Percentiles rank a stretch among this genome's conserved stretches.
phyloP scores from a whole-genome alignment of 1,140 invertebrate species.

The Camponotus vicinus region DNA sequence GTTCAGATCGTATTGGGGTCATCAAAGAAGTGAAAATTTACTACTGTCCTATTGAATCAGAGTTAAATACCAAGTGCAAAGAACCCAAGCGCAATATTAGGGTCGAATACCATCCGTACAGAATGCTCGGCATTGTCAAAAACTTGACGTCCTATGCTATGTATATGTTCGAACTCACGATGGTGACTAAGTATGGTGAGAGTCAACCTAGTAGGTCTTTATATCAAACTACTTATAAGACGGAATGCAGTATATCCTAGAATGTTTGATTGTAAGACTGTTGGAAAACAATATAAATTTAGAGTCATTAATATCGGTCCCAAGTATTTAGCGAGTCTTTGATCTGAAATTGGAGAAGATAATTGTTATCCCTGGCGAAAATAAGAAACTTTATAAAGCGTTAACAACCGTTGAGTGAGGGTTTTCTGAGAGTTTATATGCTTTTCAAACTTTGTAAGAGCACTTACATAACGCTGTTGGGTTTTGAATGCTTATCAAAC shows the following conservation, averaged over 20 bases:
- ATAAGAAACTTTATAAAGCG: too few relatives aligned
- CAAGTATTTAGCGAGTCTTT: conserved; percentile 81
- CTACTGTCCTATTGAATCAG: conserved; percentile 89
- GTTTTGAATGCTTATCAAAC: too few relatives aligned
- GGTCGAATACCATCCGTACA: conserved; percentile 82
- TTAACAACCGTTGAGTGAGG: too few relatives aligned
- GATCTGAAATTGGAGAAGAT: conserved; percentile 83
- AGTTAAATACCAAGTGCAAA: conserved; percentile 85
- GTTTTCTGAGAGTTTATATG: too few relatives aligned
- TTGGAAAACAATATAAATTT: conserved; percentile 78
- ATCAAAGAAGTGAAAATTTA: conserved; percentile 89
- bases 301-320: conserved; percentile 83
- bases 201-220: conserved; percentile 90
- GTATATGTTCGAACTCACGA: conserved; percentile 91
- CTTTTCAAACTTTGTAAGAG: too few relatives aligned
- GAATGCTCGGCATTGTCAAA: conserved; percentile 66
- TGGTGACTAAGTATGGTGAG: conserved; percentile 91
- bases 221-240: conserved; percentile 91
- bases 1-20: conserved; percentile 89
- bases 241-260: conserved; percentile 87
- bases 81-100: conserved; percentile 83
- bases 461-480: too few relatives aligned
- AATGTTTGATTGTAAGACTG: conserved; percentile 85
- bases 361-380: too few relatives aligned
- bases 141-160: conserved; percentile 91